Evolutionary conservation across 2,797 vertebrate species (phyloP).

Genomic region (Halcyon smyrnensis): DNA sequence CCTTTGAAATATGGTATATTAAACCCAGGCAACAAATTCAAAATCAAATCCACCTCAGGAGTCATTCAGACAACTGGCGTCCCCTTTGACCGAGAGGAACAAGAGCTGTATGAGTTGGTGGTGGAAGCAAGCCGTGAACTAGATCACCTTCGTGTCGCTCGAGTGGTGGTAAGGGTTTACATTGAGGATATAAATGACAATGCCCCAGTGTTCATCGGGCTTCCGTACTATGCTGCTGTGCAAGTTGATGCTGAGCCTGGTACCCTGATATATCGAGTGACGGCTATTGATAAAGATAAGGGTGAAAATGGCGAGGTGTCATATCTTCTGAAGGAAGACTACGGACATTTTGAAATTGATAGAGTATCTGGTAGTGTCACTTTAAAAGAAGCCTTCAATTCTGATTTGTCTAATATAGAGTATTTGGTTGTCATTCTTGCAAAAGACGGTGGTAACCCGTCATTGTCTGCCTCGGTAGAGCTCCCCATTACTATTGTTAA

Average conservation of each 20-base stretch:
- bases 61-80: slow-evolving; percentile 93
- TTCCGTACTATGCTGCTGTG: slow-evolving; percentile 96
- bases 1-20: slow-evolving; percentile 92
- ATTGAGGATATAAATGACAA: slow-evolving; percentile 97
- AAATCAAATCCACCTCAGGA: slow-evolving; percentile 92
- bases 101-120: slow-evolving; percentile 92
- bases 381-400: slow-evolving; percentile 91
- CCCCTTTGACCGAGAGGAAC: slow-evolving; percentile 93
- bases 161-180: slow-evolving; percentile 91
- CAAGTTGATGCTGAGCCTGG: slow-evolving; percentile 93
- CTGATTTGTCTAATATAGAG: slow-evolving; percentile 94
- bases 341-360: slow-evolving; percentile 95
- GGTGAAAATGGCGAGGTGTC: slow-evolving; percentile 92
- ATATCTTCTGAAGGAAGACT: slow-evolving; percentile 90
- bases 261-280: slow-evolving; percentile 90
- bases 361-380: slow-evolving; percentile 85
- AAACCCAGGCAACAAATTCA: slow-evolving; percentile 92
- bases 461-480: slow-evolving; percentile 86
- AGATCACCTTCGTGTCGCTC: slow-evolving; percentile 89
- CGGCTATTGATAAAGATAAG: slow-evolving; percentile 93
- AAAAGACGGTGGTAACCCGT: slow-evolving; percentile 89
- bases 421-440: slow-evolving; percentile 90
- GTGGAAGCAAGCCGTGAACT: slow-evolving; percentile 93
- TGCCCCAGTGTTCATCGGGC: slow-evolving; percentile 90
- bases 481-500: slow-evolving; percentile 98